These are phyloP conservation scores for Narcine bancroftii DNA, from an alignment of 2,113 vertebrate genomes.

Conservation along the genomic window DNA sequence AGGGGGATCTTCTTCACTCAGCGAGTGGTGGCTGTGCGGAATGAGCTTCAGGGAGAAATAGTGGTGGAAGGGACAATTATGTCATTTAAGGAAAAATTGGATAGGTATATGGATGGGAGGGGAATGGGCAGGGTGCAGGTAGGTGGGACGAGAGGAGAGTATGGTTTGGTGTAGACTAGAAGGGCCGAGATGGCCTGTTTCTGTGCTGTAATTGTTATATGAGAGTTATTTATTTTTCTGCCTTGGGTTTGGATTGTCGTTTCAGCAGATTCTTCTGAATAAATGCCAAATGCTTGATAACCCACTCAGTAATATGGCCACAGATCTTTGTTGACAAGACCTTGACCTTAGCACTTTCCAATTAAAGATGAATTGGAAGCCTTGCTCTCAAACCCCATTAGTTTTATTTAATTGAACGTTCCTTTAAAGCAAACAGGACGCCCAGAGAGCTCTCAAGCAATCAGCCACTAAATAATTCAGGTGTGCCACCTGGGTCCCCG, in stretches of 20 bases:
- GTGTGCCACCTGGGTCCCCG: slow-evolving; percentile 25
- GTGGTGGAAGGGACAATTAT: no score
- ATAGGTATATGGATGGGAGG: no score
- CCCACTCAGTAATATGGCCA: not conserved
- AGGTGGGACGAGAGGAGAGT: no score
- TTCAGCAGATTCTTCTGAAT: not conserved
- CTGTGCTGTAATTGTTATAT: not conserved
- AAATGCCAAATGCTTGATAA: not conserved
- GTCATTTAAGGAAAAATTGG: no score
- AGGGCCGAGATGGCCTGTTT: no score
- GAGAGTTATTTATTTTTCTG: not conserved
- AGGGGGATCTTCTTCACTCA: no score
- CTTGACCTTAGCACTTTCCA: slow-evolving; percentile 19
- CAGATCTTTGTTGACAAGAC: not conserved
- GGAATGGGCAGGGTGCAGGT: no score
- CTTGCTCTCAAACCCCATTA: slow-evolving; percentile 22
- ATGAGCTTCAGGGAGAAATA: no score
- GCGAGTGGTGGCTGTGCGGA: no score
- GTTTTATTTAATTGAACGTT: slow-evolving; percentile 34
- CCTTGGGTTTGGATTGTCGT: not conserved
- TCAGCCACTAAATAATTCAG: slow-evolving; percentile 27
- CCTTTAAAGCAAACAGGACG: slow-evolving; percentile 26
- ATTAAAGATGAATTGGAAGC: slow-evolving; percentile 35
- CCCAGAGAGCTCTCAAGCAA: slow-evolving; percentile 22
- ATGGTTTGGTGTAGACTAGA: no score